These are phyloP conservation scores for Zaprionus lachaisei DNA, from an alignment of 1,140 invertebrate genomes.

Conservation along the genomic window DNA sequence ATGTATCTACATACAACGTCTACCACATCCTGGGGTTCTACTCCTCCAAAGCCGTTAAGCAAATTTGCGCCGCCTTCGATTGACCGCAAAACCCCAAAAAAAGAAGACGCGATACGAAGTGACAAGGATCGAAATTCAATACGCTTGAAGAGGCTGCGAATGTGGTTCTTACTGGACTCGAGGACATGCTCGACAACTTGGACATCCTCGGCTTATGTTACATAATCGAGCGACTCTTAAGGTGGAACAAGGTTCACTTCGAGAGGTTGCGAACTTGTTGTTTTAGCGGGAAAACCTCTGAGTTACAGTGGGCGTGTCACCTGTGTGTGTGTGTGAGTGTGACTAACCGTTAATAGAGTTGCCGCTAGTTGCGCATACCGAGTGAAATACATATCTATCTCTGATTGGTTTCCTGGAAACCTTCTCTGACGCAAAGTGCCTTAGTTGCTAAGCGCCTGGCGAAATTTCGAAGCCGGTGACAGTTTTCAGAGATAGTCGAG, in stretches of 20 bases:
- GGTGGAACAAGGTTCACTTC: constrained; percentile 44
- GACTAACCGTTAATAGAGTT: constrained; percentile 56
- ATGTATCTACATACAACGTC: not conserved
- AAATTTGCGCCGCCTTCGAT: constrained; percentile 64
- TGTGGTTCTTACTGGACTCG: constrained; percentile 38
- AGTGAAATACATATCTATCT: not conserved
- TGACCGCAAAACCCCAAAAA: constrained; percentile 63
- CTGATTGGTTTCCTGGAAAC: constrained; percentile 43
- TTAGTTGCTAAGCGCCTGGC: constrained; percentile 52
- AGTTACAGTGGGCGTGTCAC: constrained; percentile 58
- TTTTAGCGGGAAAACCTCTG: constrained; percentile 67
- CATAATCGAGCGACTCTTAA: constrained; percentile 60
- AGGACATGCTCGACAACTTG: constrained; percentile 23
- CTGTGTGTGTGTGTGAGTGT: constrained; percentile 37
- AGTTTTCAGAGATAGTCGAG: constrained; percentile 44
- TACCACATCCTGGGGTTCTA: constrained; percentile 65
- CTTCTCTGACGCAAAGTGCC: constrained; percentile 44
- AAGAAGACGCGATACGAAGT: constrained; percentile 42
- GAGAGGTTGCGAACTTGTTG: constrained; percentile 66
- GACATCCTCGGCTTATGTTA: constrained; percentile 58
- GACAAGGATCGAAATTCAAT: constrained; percentile 69
- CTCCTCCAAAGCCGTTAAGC: constrained; percentile 61
- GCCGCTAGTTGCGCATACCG: constrained; percentile 35
- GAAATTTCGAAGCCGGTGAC: constrained; percentile 54
- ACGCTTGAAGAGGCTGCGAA: constrained; percentile 70